A percentile compares a stretch with the other conserved stretches of the same genome.
Conservation (phyloP, 2,888 invertebrate genomes). For the Drosophila anomalata region DNA sequence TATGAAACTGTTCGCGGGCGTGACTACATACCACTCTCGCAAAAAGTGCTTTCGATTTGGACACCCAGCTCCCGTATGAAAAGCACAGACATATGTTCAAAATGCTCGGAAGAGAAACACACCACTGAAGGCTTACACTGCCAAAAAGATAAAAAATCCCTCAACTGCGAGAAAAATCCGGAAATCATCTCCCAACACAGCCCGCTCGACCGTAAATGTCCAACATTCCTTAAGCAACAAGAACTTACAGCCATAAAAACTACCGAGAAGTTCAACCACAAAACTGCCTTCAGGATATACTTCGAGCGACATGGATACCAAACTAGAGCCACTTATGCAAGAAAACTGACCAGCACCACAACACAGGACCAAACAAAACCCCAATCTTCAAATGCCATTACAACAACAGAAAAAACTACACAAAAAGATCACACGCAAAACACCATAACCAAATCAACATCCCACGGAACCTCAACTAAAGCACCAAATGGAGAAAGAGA, state of each 20-base stretch:
- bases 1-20: constrained; percentile 16
- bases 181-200: background rate
- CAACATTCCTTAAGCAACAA: background rate
- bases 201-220: background rate
- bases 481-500: no score
- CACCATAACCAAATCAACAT: no score
- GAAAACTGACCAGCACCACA: constrained; percentile 5
- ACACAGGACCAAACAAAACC: background rate
- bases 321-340: constrained; percentile 1
- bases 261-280: constrained; percentile 10
- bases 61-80: constrained; percentile 25
- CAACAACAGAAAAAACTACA: no score
- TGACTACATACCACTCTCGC: constrained; percentile 16
- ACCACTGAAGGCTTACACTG: background rate
- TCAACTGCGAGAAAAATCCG: background rate
- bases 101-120: constrained; percentile 12
- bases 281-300: constrained; percentile 7
- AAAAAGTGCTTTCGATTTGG: constrained; percentile 28
- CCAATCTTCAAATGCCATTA: background rate
- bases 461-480: no score
- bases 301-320: constrained; percentile 5
- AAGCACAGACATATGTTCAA: constrained; percentile 20
- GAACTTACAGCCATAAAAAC: constrained; percentile 3
- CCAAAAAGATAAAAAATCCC: background rate
- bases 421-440: no score